A percentile compares a stretch with the other conserved stretches of the same genome.
Conservation (phyloP, 2,113 vertebrate species). For the Atractosteus spatula region DNA sequence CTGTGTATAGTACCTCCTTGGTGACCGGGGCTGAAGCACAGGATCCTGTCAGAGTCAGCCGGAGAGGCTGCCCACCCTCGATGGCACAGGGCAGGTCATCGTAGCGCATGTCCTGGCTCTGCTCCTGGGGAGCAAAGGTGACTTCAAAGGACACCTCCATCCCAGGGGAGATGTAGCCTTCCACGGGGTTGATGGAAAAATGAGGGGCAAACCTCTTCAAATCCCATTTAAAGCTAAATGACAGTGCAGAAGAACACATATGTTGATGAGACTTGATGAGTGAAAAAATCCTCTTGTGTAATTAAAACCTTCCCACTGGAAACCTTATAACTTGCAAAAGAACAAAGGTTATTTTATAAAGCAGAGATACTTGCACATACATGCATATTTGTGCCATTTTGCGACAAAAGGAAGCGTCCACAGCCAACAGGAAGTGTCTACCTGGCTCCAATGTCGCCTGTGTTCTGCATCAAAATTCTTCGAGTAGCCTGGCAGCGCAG, state of each 20-base stretch:
- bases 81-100: slow-evolving; percentile 71
- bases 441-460: slow-evolving; percentile 73
- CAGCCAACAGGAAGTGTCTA: slow-evolving; percentile 31
- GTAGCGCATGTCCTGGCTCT: slow-evolving; percentile 58
- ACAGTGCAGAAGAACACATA: slow-evolving; percentile 14
- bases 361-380: too few relatives aligned
- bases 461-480: slow-evolving; percentile 68
- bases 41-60: slow-evolving; percentile 70
- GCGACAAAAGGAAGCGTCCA: too few relatives aligned
- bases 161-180: slow-evolving; percentile 75
- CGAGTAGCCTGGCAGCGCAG: slow-evolving; percentile 58
- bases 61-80: slow-evolving; percentile 58
- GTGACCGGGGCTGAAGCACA: slow-evolving; percentile 57
- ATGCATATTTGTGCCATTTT: too few relatives aligned
- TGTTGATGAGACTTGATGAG: not conserved
- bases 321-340: too few relatives aligned
- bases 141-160: slow-evolving; percentile 69
- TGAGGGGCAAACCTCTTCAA: slow-evolving; percentile 58
- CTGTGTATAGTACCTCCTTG: slow-evolving; percentile 67
- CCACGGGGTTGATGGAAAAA: slow-evolving; percentile 69
- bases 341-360: too few relatives aligned
- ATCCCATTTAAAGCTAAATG: slow-evolving; percentile 80
- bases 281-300: too few relatives aligned
- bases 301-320: too few relatives aligned
- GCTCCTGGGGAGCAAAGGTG: slow-evolving; percentile 67